A percentile compares a stretch with the other conserved stretches of the same genome.
Conservation (phyloP, 2,797 vertebrate species). For the Enteromius radiatus region DNA sequence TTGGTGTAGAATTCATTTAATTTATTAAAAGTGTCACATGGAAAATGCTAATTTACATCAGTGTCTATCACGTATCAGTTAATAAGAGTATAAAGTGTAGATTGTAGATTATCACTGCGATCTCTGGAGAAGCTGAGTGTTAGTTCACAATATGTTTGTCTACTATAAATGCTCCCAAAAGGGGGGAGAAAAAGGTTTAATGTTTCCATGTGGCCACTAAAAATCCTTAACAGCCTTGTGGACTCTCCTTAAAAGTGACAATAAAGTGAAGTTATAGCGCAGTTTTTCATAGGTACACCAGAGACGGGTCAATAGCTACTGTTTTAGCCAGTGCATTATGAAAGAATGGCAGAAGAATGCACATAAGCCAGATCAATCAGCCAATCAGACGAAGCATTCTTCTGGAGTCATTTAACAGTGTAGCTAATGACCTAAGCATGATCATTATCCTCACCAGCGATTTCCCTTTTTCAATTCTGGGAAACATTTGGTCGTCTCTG, state of each 20-base stretch:
- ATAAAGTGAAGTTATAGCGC: constrained; percentile 38
- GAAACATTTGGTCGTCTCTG: constrained; percentile 33
- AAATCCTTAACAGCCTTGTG: constrained; percentile 30
- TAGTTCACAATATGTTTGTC: constrained; percentile 24
- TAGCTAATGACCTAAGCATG: constrained; percentile 54
- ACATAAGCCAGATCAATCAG: constrained; percentile 55
- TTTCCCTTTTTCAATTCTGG: constrained; percentile 37
- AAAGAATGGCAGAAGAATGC: constrained; percentile 24
- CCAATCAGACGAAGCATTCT: constrained; percentile 46
- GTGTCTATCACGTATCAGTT: neutral
- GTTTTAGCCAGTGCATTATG: constrained; percentile 39
- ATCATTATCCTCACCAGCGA: constrained; percentile 55
- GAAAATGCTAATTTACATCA: neutral
- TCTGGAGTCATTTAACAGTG: constrained; percentile 51
- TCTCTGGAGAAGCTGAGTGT: neutral
- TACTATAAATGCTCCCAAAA: constrained; percentile 5
- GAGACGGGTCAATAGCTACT: constrained; percentile 32
- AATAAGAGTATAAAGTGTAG: neutral
- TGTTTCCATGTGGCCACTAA: constrained; percentile 38
- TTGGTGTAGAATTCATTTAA: neutral
- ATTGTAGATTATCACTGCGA: neutral
- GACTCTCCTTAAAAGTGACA: constrained; percentile 40
- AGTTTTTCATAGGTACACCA: constrained; percentile 21
- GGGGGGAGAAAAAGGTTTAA: constrained; percentile 14
- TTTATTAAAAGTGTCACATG: neutral